These are phyloP conservation scores for Takifugu bimaculatus DNA, from an alignment of 2,113 vertebrate species.

Conservation along the genomic window DNA sequence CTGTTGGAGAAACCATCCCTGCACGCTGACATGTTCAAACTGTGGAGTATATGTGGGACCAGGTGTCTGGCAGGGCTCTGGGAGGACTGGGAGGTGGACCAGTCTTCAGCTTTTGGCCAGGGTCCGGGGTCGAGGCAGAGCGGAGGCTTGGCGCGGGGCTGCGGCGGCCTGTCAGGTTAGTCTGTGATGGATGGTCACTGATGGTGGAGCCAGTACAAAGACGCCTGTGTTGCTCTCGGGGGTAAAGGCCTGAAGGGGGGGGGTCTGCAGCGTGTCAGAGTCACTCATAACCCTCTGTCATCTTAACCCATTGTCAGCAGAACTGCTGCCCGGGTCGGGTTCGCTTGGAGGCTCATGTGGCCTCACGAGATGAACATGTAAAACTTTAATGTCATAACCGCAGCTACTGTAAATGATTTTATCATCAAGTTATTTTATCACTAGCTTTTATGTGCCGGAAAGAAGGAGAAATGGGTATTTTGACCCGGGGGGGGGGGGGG, in stretches of 20 bases:
- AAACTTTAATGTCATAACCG: too few species aligned
- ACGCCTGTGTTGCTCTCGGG: constrained; percentile 70
- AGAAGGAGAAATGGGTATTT: too few species aligned
- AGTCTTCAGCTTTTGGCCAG: not conserved
- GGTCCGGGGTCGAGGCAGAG: constrained; percentile 22
- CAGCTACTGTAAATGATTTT: too few species aligned
- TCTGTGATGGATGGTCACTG: constrained; percentile 85
- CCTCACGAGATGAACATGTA: too few species aligned
- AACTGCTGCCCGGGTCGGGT: constrained; percentile 28
- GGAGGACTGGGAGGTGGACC: constrained; percentile 5
- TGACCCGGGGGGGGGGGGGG: too few species aligned
- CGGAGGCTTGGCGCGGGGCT: constrained; percentile 60
- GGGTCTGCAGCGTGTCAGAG: constrained; percentile 76
- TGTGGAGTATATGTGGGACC: not conserved
- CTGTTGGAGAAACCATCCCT: constrained; percentile 3
- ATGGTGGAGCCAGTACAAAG: constrained; percentile 84
- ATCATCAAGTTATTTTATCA: too few species aligned
- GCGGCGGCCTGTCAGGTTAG: constrained; percentile 84
- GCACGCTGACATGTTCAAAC: not conserved
- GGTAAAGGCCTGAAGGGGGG: constrained; percentile 47
- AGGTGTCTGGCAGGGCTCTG: not conserved
- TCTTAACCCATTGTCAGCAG: constrained; percentile 74
- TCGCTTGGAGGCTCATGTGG: too few species aligned
- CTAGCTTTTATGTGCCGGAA: too few species aligned
- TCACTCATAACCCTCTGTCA: constrained; percentile 77